Conservation (phyloP, 2,113 vertebrate species). For the Oriolus oriolus region DNA sequence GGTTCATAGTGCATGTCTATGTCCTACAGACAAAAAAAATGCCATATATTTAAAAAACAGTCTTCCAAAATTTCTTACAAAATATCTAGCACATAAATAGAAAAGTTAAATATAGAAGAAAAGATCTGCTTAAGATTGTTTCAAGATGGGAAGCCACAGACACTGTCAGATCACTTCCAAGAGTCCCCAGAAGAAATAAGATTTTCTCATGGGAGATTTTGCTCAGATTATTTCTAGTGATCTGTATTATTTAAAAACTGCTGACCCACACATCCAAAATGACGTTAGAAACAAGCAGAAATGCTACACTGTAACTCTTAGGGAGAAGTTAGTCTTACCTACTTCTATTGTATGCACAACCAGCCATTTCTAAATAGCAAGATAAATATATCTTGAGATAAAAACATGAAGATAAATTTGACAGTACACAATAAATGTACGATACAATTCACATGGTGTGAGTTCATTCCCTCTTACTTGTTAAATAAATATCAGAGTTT, state of each 20-base stretch:
- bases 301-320: background rate
- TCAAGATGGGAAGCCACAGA: background rate
- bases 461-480: background rate
- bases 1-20: conserved; percentile 94
- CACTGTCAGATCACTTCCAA: background rate
- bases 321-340: background rate
- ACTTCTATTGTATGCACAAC: background rate
- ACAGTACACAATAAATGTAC: background rate
- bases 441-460: background rate
- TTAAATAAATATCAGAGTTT: background rate
- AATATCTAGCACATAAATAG: background rate
- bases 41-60: background rate
- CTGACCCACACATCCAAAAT: background rate
- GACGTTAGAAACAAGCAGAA: background rate
- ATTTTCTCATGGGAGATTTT: background rate
- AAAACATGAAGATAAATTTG: background rate
- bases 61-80: background rate
- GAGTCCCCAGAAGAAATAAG: background rate
- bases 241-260: background rate
- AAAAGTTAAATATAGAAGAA: background rate
- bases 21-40: conserved; percentile 75
- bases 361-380: background rate
- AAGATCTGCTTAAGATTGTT: background rate
- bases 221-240: background rate
- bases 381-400: background rate